These are phyloP conservation scores for Ctenosaura bakeri DNA, from an alignment of 2,797 vertebrate genomes.

Conservation along the genomic window DNA sequence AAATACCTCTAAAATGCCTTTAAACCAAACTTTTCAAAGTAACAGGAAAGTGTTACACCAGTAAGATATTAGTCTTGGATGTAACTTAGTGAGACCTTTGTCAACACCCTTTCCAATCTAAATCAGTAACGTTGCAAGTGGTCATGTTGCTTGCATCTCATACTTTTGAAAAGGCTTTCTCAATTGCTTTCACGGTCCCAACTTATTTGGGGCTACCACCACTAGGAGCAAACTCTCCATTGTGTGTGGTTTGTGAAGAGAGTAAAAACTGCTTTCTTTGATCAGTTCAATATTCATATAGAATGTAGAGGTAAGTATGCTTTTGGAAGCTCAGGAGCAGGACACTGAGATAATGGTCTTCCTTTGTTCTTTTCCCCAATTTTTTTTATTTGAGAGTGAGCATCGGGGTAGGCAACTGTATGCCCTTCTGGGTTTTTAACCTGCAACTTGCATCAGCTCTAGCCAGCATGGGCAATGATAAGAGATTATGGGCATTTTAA, in stretches of 20 bases:
- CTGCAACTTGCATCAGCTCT: background rate
- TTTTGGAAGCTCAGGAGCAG: background rate
- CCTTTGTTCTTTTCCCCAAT: background rate
- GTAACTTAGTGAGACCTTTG: too few species aligned
- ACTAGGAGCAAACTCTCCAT: background rate
- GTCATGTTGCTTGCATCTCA: too few species aligned
- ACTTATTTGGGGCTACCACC: background rate
- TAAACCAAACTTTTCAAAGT: too few species aligned
- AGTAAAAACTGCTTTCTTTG: background rate
- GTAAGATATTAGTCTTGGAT: too few species aligned
- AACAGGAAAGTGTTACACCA: too few species aligned
- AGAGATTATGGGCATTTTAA: background rate
- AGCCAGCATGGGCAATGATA: background rate
- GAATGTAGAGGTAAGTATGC: background rate
- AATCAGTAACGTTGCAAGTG: too few species aligned
- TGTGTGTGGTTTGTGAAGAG: too few species aligned
- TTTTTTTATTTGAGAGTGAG: background rate
- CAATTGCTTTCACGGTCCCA: background rate
- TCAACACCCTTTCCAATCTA: too few species aligned
- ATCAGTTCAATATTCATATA: background rate
- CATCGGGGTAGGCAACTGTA: background rate
- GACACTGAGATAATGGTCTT: background rate
- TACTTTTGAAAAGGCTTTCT: background rate
- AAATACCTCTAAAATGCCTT: too few species aligned
- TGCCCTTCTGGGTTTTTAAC: background rate